Base-by-base conservation (phyloP, 1,140 invertebrate species). In the Penaeus chinensis region DNA sequence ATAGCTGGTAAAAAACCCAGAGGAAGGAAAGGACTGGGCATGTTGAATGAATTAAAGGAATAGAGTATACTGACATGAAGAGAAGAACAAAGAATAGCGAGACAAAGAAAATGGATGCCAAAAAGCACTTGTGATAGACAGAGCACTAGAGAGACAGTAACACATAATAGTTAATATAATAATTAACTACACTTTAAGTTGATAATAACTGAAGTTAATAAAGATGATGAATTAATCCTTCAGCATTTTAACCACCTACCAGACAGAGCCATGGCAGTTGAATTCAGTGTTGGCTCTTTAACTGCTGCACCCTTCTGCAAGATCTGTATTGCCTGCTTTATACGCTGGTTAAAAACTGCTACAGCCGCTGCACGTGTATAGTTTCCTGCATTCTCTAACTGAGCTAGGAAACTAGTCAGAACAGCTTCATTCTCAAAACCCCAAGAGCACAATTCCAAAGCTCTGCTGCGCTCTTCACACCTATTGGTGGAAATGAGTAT, bases 361-460 rank as follows among this genome's bases (percentile, higher is more conserved):
- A 99, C 95, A 60, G 97, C 96, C 16, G 97, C 97, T 47, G 97
- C 97, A 92, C 97, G 94, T 65, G 96, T 95, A 92, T 95, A 96
- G 22, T 92, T 86, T 42, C 92, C 92, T 81, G 92, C 91, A 54
- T 84, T 87, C 90, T 93, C 92, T 85, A 92, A 91, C 7, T 92
- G 90, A 1, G 91, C 91, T 90, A 92, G 91, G 5, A 92, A 91
- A 66, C 81, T 88, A 66, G 16, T 83, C 69, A 88, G 63, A 22
- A 88, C 60, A 47, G 32, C 62, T 7, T 88, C 86, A 22, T 83
- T 83, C 90, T 96, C 95, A 91, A 95, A 95, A 88, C 94, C 94
- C 97, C 97, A 98, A 22, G 96, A 96, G 93, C 97, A 98, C 76
- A 98, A 92, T 91, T 96, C 94, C 77, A 98, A 92, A 0, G 96